Conservation (phyloP, 2,888 invertebrate genomes). For the Cephus pygmeus region DNA sequence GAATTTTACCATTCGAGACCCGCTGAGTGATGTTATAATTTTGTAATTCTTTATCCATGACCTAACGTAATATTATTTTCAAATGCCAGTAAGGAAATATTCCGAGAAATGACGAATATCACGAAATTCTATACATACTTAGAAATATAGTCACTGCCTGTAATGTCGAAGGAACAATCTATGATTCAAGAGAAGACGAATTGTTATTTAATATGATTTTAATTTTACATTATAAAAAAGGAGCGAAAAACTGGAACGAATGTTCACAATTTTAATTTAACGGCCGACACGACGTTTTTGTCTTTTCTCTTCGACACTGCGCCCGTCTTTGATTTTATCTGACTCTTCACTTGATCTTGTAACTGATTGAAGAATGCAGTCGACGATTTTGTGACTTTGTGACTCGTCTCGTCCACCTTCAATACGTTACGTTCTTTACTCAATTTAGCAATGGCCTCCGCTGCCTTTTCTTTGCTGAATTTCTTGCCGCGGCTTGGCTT, state of each 20-base stretch:
- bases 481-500: slow-evolving; percentile 70
- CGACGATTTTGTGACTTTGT: slow-evolving; percentile 75
- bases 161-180: neutral
- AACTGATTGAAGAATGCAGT: slow-evolving; percentile 88
- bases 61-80: neutral
- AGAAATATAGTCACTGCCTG: slow-evolving; percentile 4
- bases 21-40: neutral
- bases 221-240: slow-evolving; percentile 1
- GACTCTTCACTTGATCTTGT: slow-evolving; percentile 77
- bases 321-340: slow-evolving; percentile 67
- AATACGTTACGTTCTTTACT: slow-evolving; percentile 74
- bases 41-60: neutral
- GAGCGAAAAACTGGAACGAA: slow-evolving; percentile 11
- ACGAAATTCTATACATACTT: neutral
- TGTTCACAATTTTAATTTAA: slow-evolving; percentile 73
- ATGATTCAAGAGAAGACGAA: slow-evolving; percentile 3
- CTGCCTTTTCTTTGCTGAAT: slow-evolving; percentile 70
- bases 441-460: slow-evolving; percentile 73
- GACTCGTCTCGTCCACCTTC: slow-evolving; percentile 66
- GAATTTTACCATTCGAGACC: neutral
- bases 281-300: slow-evolving; percentile 66
- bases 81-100: neutral
- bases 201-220: slow-evolving; percentile 8
- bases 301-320: slow-evolving; percentile 50
- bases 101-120: neutral